Evolutionary conservation across 2,113 vertebrate genomes (phyloP), one percentile per base, ranked within the genome.

Genomic region (Chaetodon trifascialis): DNA sequence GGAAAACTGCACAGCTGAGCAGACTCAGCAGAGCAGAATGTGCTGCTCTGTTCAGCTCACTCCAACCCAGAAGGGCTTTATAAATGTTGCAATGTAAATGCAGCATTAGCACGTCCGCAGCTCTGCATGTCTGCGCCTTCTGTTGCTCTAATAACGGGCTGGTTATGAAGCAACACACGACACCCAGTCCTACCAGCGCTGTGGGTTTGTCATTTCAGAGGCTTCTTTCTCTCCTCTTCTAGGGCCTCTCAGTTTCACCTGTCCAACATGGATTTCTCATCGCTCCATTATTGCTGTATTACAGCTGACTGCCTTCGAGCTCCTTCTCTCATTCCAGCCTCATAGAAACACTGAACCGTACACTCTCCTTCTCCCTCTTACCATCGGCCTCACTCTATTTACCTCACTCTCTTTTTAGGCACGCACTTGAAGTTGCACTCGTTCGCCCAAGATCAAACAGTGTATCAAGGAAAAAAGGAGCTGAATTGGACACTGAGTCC

Each of bases 21-120:
- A 58, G 64, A 84, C 76, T 88, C 84, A 77, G 86, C 74, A 84
- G 59, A 84, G 79, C 56, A 89, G 66, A 89, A 83, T 84, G 80
- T 86, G 60, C 74, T 80, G 68, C 75, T 73, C 79, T 82, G 82
- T 84, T 87, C 65, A 69, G 55, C 81, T 83, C 59, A 25, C 52
- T 83, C 38, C 42, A 68, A 80, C 73, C 84, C 83, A 79, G 84
- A 85, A 82, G 84, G 70, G 73, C 11, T 86, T 86, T 89, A 80
- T 47, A 82, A 86, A 87, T 73, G 74, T 64, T 83, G 82, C 73
- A 74, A 79, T 86, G 86, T 74, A 91, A 89, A 88, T 89, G 87
- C 82, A 74, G 72, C 74, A 83, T 85, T 83, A 79, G 70, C 79
- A 49, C 44, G 4, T 73, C 59, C 47, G 11, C 63, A 47, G 67